phyloP scores from a whole-genome alignment of 2,797 vertebrate species.

The Pseudopleuronectes americanus region DNA sequence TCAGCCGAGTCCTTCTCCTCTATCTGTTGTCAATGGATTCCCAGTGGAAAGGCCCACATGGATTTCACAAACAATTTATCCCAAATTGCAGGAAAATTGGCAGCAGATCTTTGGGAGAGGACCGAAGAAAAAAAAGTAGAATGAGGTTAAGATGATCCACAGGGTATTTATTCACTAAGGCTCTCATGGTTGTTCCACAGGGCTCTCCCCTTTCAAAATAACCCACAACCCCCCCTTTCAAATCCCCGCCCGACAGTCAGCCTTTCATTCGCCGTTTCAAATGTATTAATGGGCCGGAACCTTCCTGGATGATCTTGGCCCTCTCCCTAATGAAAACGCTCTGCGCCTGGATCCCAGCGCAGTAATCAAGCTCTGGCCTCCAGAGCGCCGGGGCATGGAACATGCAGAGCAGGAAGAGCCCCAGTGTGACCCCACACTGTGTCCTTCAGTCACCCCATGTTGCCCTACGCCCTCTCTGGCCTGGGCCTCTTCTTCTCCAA shows the following conservation, averaged over 20 bases:
- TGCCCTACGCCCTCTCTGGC: conserved; percentile 69
- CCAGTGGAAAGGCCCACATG: conserved; percentile 78
- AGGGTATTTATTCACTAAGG: conserved; percentile 82
- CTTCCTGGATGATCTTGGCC: conserved; percentile 87
- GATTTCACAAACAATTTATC: conserved; percentile 90
- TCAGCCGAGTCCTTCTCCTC: conserved; percentile 42
- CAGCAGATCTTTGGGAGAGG: conserved; percentile 79
- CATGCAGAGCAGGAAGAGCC: conserved; percentile 80
- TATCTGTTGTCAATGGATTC: conserved; percentile 70
- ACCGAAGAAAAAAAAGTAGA: conserved; percentile 42
- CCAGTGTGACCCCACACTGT: conserved; percentile 75
- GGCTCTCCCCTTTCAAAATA: conserved; percentile 87
- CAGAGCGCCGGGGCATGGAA: conserved; percentile 75
- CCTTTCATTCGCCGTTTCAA: conserved; percentile 85
- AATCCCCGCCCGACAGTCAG: background rate
- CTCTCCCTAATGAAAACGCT: conserved; percentile 87
- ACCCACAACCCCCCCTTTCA: conserved; percentile 67
- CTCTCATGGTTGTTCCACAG: conserved; percentile 81
- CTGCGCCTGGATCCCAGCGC: conserved; percentile 80
- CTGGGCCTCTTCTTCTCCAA: conserved; percentile 67
- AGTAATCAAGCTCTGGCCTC: conserved; percentile 84
- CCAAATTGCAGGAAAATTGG: conserved; percentile 89
- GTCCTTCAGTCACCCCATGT: conserved; percentile 74
- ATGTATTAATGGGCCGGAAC: conserved; percentile 90
- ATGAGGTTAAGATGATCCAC: conserved; percentile 82